Conservation (phyloP, 2,888 invertebrate genomes). For the Tricholauxania praeusta region DNA sequence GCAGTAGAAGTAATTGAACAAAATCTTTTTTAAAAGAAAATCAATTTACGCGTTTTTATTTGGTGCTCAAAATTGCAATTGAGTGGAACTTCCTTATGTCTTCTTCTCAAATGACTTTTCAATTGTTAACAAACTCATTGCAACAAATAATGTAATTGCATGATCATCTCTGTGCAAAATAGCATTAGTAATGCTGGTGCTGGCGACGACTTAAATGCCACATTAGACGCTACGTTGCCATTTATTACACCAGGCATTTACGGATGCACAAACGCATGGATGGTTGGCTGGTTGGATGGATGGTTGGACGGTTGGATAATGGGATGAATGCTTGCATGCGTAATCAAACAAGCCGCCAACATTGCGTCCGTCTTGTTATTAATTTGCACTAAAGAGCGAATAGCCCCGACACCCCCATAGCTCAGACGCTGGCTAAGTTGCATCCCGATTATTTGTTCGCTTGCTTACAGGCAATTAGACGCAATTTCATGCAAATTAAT, state of each 20-base stretch:
- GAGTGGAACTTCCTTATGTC: too few relatives aligned
- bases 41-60: too few relatives aligned
- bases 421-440: conserved; percentile 16
- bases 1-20: neutral
- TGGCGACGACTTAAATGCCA: too few relatives aligned
- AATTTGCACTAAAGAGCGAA: neutral
- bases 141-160: too few relatives aligned
- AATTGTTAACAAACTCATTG: too few relatives aligned
- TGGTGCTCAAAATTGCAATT: too few relatives aligned
- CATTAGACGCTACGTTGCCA: neutral
- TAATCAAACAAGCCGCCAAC: conserved; percentile 24
- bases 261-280: neutral
- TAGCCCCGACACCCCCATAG: conserved; percentile 23
- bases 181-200: too few relatives aligned
- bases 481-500: conserved; percentile 51
- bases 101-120: too few relatives aligned
- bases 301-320: neutral
- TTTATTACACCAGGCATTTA: neutral
- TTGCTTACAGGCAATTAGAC: conserved; percentile 43
- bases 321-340: neutral
- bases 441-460: neutral
- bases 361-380: neutral
- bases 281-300: conserved; percentile 8
- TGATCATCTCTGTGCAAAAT: too few relatives aligned
- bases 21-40: too few relatives aligned